These are phyloP conservation scores for Merluccius polli DNA, from an alignment of 2,797 vertebrate species.

Conservation along the genomic window DNA sequence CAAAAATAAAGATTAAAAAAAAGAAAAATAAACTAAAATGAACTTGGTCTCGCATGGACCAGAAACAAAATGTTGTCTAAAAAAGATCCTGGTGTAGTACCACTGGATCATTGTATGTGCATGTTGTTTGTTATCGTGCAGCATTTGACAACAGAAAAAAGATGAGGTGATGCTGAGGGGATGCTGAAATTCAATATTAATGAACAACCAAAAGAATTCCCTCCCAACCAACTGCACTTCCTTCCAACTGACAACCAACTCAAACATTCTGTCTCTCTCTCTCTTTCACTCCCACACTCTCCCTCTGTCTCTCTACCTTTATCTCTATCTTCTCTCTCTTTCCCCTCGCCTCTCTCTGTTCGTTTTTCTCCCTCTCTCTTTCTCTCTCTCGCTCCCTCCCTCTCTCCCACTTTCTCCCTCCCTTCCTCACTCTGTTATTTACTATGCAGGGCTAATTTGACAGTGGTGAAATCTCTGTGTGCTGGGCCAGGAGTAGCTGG, in stretches of 20 bases:
- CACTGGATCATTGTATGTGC: constrained; percentile 34
- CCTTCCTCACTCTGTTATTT: constrained; percentile 69
- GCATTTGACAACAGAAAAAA: constrained; percentile 24
- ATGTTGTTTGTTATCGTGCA: constrained; percentile 13
- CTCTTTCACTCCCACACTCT: constrained; percentile 41
- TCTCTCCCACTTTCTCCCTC: constrained; percentile 36
- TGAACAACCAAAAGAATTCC: constrained; percentile 67
- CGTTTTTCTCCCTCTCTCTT: constrained; percentile 26
- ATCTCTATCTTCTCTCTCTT: constrained; percentile 9
- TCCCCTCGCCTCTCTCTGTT: constrained; percentile 34
- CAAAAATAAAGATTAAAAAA: neutral
- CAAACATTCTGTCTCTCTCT: constrained; percentile 49
- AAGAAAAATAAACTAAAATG: neutral
- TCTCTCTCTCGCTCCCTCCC: constrained; percentile 46
- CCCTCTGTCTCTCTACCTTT: constrained; percentile 24
- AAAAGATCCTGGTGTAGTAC: no score
- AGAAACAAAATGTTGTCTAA: neutral
- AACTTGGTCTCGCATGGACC: neutral
- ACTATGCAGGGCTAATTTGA: constrained; percentile 84
- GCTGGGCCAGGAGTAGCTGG: constrained; percentile 80
- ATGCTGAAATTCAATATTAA: constrained; percentile 61
- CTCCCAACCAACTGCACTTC: constrained; percentile 62
- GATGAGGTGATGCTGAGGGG: constrained; percentile 41
- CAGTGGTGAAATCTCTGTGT: constrained; percentile 74
- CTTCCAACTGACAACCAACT: constrained; percentile 69